phyloP scores from a whole-genome alignment of 2,797 vertebrate species.

The Notamacropus eugenii region DNA sequence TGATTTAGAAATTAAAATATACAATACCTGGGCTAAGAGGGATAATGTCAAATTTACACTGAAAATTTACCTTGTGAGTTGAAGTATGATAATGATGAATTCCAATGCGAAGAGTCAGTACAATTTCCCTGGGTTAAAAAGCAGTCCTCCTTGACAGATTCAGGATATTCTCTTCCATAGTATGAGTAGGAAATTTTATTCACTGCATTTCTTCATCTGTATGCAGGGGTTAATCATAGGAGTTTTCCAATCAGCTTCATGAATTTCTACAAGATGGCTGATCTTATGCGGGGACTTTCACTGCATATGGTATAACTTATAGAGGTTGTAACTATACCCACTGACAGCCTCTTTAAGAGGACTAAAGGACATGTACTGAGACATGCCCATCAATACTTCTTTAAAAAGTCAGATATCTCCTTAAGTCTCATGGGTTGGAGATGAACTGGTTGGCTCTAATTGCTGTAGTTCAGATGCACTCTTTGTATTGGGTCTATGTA shows the following conservation, averaged over 20 bases:
- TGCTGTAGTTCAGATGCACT: not conserved
- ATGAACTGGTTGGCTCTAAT: not conserved
- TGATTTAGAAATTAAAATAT: constrained; percentile 2
- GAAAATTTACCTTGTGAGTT: not conserved
- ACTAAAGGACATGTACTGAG: not conserved
- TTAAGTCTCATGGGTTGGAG: not conserved
- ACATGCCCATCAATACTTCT: not conserved
- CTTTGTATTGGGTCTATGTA: not conserved
- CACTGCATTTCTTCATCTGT: not conserved
- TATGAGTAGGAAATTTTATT: not conserved
- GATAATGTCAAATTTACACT: not conserved
- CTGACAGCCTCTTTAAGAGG: not conserved
- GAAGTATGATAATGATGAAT: not conserved
- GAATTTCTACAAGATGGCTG: not conserved
- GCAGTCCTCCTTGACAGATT: not conserved
- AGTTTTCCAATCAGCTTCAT: not conserved
- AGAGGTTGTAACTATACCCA: not conserved
- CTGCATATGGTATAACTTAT: not conserved
- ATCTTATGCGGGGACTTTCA: not conserved
- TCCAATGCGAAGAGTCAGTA: not conserved
- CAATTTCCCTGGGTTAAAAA: not conserved
- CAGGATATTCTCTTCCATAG: not conserved
- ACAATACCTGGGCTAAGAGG: not conserved
- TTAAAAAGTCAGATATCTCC: not conserved
- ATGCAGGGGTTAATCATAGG: not conserved